phyloP scores from a whole-genome alignment of 2,113 vertebrate species.

The Semicossyphus pulcher region DNA sequence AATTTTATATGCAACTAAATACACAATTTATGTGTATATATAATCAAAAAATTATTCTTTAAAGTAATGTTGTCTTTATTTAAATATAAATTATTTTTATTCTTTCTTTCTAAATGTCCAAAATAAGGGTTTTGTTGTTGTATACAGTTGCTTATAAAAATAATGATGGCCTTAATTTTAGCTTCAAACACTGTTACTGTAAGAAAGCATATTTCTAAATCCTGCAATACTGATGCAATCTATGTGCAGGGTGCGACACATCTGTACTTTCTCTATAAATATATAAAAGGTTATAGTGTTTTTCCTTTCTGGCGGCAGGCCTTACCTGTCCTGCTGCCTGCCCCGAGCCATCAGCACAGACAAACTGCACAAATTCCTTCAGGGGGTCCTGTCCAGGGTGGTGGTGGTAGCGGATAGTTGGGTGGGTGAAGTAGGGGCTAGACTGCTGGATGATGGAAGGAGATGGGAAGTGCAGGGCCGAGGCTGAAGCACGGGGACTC shows the following conservation, averaged over 20 bases:
- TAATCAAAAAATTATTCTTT: too few species aligned
- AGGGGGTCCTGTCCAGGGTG: slow-evolving; percentile 93
- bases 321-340: slow-evolving; percentile 93
- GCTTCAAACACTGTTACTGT: background rate
- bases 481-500: slow-evolving; percentile 94
- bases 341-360: slow-evolving; percentile 94
- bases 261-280: background rate
- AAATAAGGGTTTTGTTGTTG: too few species aligned
- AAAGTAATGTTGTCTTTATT: too few species aligned
- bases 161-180: background rate
- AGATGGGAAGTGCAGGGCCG: slow-evolving; percentile 96
- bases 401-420: slow-evolving; percentile 98
- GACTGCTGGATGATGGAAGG: slow-evolving; percentile 98
- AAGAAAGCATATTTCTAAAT: background rate
- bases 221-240: background rate
- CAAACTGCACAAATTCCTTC: slow-evolving; percentile 97
- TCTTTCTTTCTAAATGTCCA: too few species aligned
- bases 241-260: background rate
- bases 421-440: slow-evolving; percentile 96
- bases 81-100: too few species aligned
- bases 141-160: background rate
- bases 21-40: too few species aligned
- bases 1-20: too few species aligned
- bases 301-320: background rate
- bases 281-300: background rate